Evolutionary conservation across 2,113 vertebrate genomes (phyloP).

Genomic region (Archilochus colubris): DNA sequence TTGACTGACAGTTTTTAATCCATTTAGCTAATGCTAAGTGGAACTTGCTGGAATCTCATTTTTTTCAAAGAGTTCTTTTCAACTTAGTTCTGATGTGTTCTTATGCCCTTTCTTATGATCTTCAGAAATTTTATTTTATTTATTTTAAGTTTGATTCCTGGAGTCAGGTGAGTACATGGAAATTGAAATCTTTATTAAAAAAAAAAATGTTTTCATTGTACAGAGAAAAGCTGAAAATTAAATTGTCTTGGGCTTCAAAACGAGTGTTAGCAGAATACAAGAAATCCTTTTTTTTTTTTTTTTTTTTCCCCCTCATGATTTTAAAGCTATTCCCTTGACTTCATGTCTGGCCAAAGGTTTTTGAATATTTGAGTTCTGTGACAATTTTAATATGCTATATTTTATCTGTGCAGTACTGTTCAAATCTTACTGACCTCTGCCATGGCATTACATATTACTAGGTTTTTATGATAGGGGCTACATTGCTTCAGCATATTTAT

Average conservation of each 20-base stretch:
- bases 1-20: conserved; percentile 58
- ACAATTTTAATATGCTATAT: neutral
- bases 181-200: neutral
- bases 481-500: neutral
- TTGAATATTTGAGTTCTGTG: neutral
- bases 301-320: neutral
- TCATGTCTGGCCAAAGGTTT: neutral
- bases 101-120: conserved; percentile 12
- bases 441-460: neutral
- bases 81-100: neutral
- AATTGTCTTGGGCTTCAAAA: neutral
- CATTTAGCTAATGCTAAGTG: neutral
- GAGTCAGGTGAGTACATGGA: neutral
- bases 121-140: neutral
- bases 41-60: conserved; percentile 26
- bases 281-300: neutral
- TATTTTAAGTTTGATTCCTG: neutral
- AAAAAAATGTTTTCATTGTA: neutral
- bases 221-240: neutral
- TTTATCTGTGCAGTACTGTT: neutral
- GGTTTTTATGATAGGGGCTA: neutral
- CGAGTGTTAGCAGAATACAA: neutral
- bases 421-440: neutral
- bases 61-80: neutral
- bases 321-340: neutral